A percentile compares a stretch with the other conserved stretches of the same genome.
Evolutionary conservation across 2,888 invertebrate genomes (phyloP).

Genomic region (Noctua janthina): DNA sequence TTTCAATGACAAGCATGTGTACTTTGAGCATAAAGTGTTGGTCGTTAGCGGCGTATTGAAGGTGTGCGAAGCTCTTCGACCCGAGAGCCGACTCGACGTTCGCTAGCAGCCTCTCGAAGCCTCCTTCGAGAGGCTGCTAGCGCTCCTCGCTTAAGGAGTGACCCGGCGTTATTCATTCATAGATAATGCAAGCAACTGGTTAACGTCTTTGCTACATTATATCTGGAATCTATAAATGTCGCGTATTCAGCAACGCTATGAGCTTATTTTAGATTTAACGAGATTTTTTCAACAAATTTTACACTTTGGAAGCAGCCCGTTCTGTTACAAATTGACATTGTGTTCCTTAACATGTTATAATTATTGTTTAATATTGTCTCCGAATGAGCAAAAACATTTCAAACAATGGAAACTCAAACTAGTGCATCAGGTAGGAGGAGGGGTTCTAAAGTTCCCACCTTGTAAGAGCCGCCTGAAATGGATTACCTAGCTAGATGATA

Average conservation of each 20-base stretch:
- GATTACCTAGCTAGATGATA: slow-evolving; percentile 16
- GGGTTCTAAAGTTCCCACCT: slow-evolving; percentile 8
- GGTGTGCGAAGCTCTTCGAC: slow-evolving; percentile 19
- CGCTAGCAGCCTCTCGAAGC: not conserved
- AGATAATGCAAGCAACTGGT: slow-evolving; percentile 33
- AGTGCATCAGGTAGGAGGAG: slow-evolving; percentile 18
- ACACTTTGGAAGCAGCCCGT: not conserved
- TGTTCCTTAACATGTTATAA: not conserved
- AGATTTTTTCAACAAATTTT: too few relatives aligned
- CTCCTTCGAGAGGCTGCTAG: slow-evolving; percentile 1
- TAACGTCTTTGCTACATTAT: not conserved
- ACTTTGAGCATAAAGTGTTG: slow-evolving; percentile 25
- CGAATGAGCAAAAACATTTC: not conserved
- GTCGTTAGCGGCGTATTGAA: slow-evolving; percentile 11
- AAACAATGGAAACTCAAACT: slow-evolving; percentile 20
- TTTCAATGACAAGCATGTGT: slow-evolving; percentile 35
- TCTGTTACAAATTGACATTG: not conserved
- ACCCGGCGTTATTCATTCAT: slow-evolving; percentile 26
- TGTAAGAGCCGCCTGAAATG: not conserved
- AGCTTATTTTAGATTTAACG: not conserved
- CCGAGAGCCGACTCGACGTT: slow-evolving; percentile 16
- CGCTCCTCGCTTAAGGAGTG: slow-evolving; percentile 19
- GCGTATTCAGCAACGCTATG: not conserved
- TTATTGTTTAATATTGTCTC: not conserved
- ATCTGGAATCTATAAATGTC: not conserved